Conservation (phyloP, 2,797 vertebrate species). For the Sitta carolinensis region DNA sequence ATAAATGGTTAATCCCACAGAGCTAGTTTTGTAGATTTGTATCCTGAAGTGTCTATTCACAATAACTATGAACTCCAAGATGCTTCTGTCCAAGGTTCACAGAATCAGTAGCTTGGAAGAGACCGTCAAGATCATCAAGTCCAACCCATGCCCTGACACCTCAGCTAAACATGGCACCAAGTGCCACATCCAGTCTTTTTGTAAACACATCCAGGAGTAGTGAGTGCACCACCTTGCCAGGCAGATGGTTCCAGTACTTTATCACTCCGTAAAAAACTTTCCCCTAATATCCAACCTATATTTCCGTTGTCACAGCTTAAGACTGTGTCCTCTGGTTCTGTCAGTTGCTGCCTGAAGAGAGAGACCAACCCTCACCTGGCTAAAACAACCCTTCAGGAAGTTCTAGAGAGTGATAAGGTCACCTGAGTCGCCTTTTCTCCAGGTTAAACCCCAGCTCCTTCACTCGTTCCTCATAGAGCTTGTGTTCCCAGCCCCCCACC, state of each 20-base stretch:
- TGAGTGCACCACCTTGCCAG: rapidly evolving
- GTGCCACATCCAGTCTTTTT: neutral
- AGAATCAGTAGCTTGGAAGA: neutral
- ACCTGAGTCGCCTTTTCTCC: neutral
- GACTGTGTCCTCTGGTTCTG: rapidly evolving
- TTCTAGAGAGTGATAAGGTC: neutral
- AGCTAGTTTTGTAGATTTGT: neutral
- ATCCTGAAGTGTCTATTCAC: neutral
- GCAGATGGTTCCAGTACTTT: neutral
- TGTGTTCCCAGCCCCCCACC: neutral
- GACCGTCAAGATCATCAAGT: neutral
- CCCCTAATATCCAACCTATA: neutral
- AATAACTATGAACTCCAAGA: neutral
- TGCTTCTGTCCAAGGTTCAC: neutral
- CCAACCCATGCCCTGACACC: neutral
- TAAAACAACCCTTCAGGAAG: neutral
- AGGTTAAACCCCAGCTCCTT: neutral
- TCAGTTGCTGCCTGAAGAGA: neutral
- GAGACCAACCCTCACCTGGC: neutral
- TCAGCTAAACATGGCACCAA: rapidly evolving
- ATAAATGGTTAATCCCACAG: neutral
- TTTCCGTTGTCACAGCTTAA: rapidly evolving
- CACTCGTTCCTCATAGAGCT: rapidly evolving
- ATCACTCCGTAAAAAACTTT: neutral
- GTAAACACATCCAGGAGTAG: neutral